Conservation (phyloP, 2,797 vertebrate genomes). For the Malurus splendens region DNA sequence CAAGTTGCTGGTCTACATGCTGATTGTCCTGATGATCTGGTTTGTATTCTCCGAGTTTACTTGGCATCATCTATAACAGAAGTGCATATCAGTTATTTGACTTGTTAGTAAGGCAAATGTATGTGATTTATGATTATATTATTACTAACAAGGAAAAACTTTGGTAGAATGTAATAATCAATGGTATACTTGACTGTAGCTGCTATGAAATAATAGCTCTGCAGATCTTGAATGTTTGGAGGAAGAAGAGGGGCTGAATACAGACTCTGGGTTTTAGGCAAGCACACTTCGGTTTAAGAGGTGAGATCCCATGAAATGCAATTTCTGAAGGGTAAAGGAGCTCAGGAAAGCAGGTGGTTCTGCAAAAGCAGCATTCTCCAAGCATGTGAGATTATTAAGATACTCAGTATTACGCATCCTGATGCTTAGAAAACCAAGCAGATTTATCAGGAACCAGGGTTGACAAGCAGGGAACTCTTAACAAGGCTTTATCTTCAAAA, state of each 20-base stretch:
- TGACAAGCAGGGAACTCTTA: neutral
- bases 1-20: slow-evolving; percentile 85
- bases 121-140: neutral
- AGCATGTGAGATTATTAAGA: neutral
- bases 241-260: neutral
- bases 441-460: neutral
- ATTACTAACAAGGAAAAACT: neutral
- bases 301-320: neutral
- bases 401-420: neutral
- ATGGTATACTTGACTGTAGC: neutral
- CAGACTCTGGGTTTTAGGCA: neutral
- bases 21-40: slow-evolving; percentile 87
- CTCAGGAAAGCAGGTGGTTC: neutral
- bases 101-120: neutral
- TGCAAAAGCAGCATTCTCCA: neutral
- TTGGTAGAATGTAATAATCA: neutral
- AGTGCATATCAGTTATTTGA: neutral
- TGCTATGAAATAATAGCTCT: neutral
- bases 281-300: neutral
- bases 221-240: neutral
- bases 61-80: neutral
- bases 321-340: neutral
- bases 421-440: neutral
- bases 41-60: slow-evolving; percentile 42
- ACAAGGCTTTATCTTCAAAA: neutral